Base-by-base conservation (phyloP, 2,113 vertebrate species). In the Proterorhinus semilunaris region DNA sequence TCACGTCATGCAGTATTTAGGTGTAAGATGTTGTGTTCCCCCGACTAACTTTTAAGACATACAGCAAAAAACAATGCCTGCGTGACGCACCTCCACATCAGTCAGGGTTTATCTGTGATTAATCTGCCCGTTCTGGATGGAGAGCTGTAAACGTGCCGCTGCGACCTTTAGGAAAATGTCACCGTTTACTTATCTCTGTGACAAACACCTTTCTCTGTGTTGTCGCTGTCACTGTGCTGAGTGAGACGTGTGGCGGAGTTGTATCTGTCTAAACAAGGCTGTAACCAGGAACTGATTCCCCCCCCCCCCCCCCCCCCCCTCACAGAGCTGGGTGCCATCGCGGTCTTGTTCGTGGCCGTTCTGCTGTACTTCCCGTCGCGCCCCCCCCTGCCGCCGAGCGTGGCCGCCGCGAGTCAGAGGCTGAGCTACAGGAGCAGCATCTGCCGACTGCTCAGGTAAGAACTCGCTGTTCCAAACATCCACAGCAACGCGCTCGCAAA, bases 391-490 rank as follows among this genome's bases (percentile, higher is more conserved):
- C 98, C 97, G 62, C 98, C 98, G 72, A 99, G 98, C 0, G 95
- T 99, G 68, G 97, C 98, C 21, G 96, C 98, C 0, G 98, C 97
- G 0, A 97, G 96, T 85, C 96, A 96, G 72, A 91, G 97, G 13
- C 94, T 99, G 68, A 95, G 96, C 79, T 99, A 99, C 80, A 92
- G 95, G 76, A 96, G 91, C 86, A 98, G 96, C 85, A 96, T 99
- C 83, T 95, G 95, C 90, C 93, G 93, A 62, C 92, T 99, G 8
- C 90, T 99, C 54, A 96, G 97, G 97, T 98, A 87, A 71, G 58
- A 59, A 36, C 27, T 36, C 21, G 2, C 21, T 21, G 21, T 36
- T 36, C 27, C 2, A 55, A 63, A 49, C 57, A 52, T 59, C 65
- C 10, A 54, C 49, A 57, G 73, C 9, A 54, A 55, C 17, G 49